Percentiles rank a stretch among this genome's conserved stretches.
Evolutionary conservation across 2,888 invertebrate genomes (phyloP).

Genomic region (Drosophila suboccidentalis): DNA sequence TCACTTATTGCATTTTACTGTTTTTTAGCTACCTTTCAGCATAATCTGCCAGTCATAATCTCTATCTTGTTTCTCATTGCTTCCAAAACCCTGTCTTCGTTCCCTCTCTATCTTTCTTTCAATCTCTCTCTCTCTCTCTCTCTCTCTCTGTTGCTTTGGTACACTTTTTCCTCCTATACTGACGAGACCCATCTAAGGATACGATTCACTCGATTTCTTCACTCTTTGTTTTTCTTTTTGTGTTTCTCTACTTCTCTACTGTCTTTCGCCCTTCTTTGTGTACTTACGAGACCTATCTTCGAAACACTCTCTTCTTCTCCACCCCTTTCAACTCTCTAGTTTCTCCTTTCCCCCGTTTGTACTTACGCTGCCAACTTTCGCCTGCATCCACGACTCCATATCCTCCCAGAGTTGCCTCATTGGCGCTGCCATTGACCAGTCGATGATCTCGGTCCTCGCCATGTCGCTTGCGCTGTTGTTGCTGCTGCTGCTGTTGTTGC

Average conservation of each 20-base stretch:
- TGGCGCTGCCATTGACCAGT: slow-evolving; percentile 85
- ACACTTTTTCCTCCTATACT: background rate
- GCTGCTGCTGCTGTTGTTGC: slow-evolving; percentile 41
- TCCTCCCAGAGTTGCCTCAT: slow-evolving; percentile 32
- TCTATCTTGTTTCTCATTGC: no score
- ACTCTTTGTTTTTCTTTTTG: no score
- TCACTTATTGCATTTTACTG: no score
- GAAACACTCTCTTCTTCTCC: background rate
- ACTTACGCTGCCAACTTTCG: slow-evolving; percentile 92
- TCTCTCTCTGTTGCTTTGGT: background rate
- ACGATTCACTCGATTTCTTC: no score
- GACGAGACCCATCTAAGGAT: background rate
- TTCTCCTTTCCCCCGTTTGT: background rate
- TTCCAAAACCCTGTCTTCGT: no score
- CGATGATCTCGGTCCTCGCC: slow-evolving; percentile 90
- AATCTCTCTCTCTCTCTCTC: no score
- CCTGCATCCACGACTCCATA: slow-evolving; percentile 83
- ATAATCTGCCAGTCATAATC: no score
- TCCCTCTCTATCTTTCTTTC: no score
- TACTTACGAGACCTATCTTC: background rate
- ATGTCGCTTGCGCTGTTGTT: slow-evolving; percentile 56
- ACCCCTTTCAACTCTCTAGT: no score
- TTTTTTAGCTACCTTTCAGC: no score
- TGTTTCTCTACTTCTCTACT: no score
- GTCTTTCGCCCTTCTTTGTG: no score